phyloP scores from a whole-genome alignment of 2,888 invertebrate species.

The Rhyacophila evoluta region DNA sequence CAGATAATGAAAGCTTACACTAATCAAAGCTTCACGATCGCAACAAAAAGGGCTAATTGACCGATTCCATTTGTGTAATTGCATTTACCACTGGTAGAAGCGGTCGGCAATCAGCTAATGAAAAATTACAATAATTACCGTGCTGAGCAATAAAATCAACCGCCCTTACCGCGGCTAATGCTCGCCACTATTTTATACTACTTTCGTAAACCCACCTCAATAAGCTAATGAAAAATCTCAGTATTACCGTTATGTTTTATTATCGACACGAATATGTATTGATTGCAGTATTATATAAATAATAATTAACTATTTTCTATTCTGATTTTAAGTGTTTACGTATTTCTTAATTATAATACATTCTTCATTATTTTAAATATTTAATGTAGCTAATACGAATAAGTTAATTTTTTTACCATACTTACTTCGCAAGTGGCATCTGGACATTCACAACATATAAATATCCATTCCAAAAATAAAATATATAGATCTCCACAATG shows the following conservation, averaged over 20 bases:
- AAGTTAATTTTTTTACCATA: no score
- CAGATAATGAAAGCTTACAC: neutral
- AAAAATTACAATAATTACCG: slow-evolving; percentile 55
- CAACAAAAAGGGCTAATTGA: slow-evolving; percentile 44
- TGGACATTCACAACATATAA: no score
- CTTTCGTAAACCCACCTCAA: slow-evolving; percentile 6
- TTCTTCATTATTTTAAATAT: no score
- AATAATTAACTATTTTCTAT: no score
- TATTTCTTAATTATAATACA: no score
- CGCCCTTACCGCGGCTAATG: slow-evolving; percentile 8
- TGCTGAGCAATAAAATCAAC: slow-evolving; percentile 43
- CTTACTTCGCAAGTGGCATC: no score
- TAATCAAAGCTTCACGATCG: slow-evolving; percentile 37
- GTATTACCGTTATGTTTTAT: neutral
- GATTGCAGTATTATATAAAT: no score
- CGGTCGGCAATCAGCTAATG: slow-evolving; percentile 53
- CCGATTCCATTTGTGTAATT: slow-evolving; percentile 54
- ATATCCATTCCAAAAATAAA: no score
- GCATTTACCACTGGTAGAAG: slow-evolving; percentile 35
- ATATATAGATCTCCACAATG: no score
- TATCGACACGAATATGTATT: no score
- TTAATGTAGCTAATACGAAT: no score
- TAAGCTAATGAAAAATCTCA: slow-evolving; percentile 12
- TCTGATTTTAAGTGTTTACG: no score
- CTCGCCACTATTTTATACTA: slow-evolving; percentile 26